phyloP scores from a whole-genome alignment of 2,888 invertebrate genomes.

The Phalera bucephala region DNA sequence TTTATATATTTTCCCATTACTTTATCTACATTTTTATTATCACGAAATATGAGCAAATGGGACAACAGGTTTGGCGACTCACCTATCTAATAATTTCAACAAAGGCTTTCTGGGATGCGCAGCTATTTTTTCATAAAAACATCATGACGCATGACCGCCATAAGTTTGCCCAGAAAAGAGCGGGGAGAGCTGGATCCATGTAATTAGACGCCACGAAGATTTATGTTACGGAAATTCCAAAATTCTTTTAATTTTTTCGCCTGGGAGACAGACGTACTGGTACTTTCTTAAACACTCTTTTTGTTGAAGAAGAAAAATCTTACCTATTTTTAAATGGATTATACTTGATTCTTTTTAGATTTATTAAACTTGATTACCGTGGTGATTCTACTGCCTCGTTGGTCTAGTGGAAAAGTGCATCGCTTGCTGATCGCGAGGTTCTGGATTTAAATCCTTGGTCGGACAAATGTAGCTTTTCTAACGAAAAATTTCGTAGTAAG shows the following conservation, averaged over 20 bases:
- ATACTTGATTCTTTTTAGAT: too few relatives aligned
- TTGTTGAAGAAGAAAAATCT: conserved; percentile 14
- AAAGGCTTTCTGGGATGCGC: conserved; percentile 44
- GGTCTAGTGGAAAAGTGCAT: too few relatives aligned
- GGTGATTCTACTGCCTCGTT: too few relatives aligned
- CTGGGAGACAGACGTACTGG: conserved; percentile 59
- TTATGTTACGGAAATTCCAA: conserved; percentile 70
- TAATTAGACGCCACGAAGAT: conserved; percentile 77
- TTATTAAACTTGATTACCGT: too few relatives aligned
- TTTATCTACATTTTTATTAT: not conserved
- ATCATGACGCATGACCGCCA: conserved; percentile 73
- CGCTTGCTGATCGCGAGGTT: too few relatives aligned
- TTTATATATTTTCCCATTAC: too few relatives aligned
- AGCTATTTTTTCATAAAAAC: conserved; percentile 66
- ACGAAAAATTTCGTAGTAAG: too few relatives aligned
- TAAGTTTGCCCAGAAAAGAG: conserved; percentile 69
- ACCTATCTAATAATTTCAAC: conserved; percentile 52
- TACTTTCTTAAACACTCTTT: conserved; percentile 42
- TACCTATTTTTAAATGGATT: too few relatives aligned
- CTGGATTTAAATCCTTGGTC: too few relatives aligned
- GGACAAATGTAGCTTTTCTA: too few relatives aligned
- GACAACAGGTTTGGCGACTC: conserved; percentile 36
- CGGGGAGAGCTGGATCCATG: conserved; percentile 65
- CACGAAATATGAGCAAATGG: not conserved
- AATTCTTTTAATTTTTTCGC: conserved; percentile 71